Base-by-base conservation (phyloP, 2,888 invertebrate species). In the Gryllus longicercus region DNA sequence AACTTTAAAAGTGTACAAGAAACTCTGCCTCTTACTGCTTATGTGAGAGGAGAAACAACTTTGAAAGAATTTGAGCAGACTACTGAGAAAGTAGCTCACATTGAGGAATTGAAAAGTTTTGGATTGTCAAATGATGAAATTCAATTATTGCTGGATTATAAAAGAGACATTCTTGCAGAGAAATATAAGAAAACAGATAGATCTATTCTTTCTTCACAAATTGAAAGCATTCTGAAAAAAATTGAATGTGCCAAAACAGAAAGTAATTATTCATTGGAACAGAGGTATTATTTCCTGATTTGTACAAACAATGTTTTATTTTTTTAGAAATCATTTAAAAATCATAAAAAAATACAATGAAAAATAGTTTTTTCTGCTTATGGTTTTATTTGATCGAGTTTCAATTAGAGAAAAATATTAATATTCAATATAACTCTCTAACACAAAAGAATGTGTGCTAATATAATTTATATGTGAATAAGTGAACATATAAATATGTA, bases 121-220 rank as follows among this genome's bases (percentile, higher is more conserved):
- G 90, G 89, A 51, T 85, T 91, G 10, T 86, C 88, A 8, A 85
- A 86, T 78, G 88, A 89, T 10, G 90, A 91, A 85, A 87, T 90
- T 25, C 86, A 88, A 83, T 82, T 91, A n/a, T 88, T 88, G 78
- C 85, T 87, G 75, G 89, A 89, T 78, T 87, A 88, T 83, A 87
- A 89, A 84, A 86, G 87, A 49, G 84, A 86, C 75, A 84, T 85
- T 79, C 82, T 86, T 63, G 81, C 79, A 84, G 79, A 83, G 84
- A 80, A 83, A 84, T 79, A 87, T 84, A 86, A 84, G 82, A 86
- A 86, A 81, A 81, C 85, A 78, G 85, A 86, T 82, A 78, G 63
- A 10, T 81, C 81, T 74, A 79, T 81, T 21, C 79, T 83, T 11
- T 76, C 79, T 50, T 77, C 76, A n/a, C 79, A 80, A 10, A 23